Base-by-base conservation (phyloP, 1,140 invertebrate genomes). In the Rhynchophorus ferrugineus region DNA sequence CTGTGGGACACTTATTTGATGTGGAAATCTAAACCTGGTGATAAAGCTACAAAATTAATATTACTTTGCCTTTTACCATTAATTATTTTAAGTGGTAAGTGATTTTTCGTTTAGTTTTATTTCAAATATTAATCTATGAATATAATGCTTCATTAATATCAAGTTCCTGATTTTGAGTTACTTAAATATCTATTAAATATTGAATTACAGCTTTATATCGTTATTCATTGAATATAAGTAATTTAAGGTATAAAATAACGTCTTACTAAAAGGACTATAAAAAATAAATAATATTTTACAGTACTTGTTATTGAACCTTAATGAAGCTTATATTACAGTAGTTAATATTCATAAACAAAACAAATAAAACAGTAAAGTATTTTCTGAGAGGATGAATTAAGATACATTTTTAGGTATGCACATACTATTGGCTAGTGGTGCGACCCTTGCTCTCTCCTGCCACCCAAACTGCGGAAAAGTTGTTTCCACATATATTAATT, bases 1-100 rank as follows among this genome's bases (percentile, higher is more conserved):
- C 65, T 68, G 45, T 51, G 72, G 59, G 75, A 76, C 55, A 75
- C 73, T 3, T 75, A 71, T 69, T 38, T 75, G 43, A 47, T 76
- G 38, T 62, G 60, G 41, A 69, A 66, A 13, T 58, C 54, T 5
- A 60, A 58, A 41, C 49, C 61, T 14, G 61, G 44, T 5, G 48
- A 57, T n/a, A 67, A 65, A 38, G 22, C 58, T 17, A 37, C 47
- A 0, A 53, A 38, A 17, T 45, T 68, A n/a, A 29, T 68, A 1
- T 24, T 69, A n/a, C 59, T 76, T n/a, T 61, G 73, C 35, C 29
- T 75, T 33, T 21, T 75, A 45, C 73, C 73, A 2, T 58, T 76
- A 36, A 54, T 76, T 21, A 29, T 76, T 44, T 57, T 76, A 45
- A 66, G 63, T 54, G 73, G 74, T 75, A 64, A 74, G 73, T 71